Evolutionary conservation across 2,888 invertebrate genomes (phyloP).

Genomic region (Chesias legatella): DNA sequence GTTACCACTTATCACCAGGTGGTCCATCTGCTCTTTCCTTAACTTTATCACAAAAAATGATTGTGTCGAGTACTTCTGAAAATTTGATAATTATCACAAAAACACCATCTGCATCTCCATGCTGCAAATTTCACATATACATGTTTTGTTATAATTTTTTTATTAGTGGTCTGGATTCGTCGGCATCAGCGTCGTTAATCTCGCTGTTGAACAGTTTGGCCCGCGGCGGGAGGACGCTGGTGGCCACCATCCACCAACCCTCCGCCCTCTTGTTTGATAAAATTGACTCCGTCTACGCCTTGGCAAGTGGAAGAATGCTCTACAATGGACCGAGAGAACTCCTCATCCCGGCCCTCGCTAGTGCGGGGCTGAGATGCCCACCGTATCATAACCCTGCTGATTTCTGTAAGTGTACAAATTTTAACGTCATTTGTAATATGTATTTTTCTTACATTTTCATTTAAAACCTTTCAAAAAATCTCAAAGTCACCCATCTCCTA

Average conservation of each 20-base stretch:
- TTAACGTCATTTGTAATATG: too few species aligned
- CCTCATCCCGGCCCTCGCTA: constrained; percentile 88
- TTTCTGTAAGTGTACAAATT: constrained; percentile 85
- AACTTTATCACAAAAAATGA: too few species aligned
- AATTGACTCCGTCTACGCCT: constrained; percentile 93
- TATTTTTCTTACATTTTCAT: too few species aligned
- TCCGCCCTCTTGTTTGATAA: constrained; percentile 95
- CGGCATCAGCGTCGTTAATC: constrained; percentile 92
- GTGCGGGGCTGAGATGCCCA: constrained; percentile 90
- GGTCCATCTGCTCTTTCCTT: too few species aligned
- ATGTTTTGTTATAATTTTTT: constrained; percentile 30
- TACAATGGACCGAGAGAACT: constrained; percentile 89
- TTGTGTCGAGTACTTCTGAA: too few species aligned
- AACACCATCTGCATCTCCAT: too few species aligned
- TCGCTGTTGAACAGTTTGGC: constrained; percentile 89
- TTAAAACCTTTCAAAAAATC: too few species aligned
- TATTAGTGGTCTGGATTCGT: constrained; percentile 92
- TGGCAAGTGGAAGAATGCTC: constrained; percentile 90
- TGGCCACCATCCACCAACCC: constrained; percentile 97
- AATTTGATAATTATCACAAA: too few species aligned
- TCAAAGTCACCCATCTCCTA: too few species aligned
- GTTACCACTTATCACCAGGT: too few species aligned
- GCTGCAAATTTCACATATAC: too few species aligned
- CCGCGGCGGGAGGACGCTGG: constrained; percentile 90
- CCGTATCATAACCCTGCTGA: constrained; percentile 97